phyloP scores from a whole-genome alignment of 37 sponge, comb jelly and placozoan genomes.

The Oscarella lobularis region DNA sequence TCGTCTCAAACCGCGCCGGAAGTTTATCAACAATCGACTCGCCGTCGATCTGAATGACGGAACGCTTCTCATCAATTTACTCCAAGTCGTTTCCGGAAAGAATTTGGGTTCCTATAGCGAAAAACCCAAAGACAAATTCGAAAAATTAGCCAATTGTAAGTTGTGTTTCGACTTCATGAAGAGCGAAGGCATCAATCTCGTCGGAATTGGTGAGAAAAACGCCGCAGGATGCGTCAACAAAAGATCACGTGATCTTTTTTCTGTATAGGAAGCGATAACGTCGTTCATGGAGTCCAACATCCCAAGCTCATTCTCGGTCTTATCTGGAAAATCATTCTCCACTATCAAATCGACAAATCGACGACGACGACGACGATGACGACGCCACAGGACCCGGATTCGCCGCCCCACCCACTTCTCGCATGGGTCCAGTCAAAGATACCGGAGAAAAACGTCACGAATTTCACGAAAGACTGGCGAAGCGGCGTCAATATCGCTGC shows the following conservation, averaged over 20 bases:
- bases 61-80: not conserved
- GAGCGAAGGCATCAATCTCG: not conserved
- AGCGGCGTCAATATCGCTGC: conserved; percentile 63
- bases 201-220: not conserved
- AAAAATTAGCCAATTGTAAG: not conserved
- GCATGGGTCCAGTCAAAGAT: conserved; percentile 55
- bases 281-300: conserved; percentile 64
- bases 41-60: not conserved
- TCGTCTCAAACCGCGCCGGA: not conserved
- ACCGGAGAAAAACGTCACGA: conserved; percentile 50
- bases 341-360: conserved; percentile 69
- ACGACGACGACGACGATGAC: too few species aligned
- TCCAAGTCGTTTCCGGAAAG: not conserved
- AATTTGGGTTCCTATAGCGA: not conserved
- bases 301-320: conserved; percentile 90
- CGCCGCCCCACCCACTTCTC: conserved; percentile 63
- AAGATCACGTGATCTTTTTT: too few species aligned
- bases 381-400: too few species aligned
- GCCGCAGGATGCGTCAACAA: too few species aligned
- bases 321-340: conserved; percentile 90
- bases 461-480: conserved; percentile 71
- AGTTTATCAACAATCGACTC: not conserved
- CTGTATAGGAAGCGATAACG: conserved; percentile 75
- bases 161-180: not conserved
- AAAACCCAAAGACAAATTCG: not conserved